Base-by-base conservation (phyloP, 1,140 invertebrate species). In the Drosophila nikananu region DNA sequence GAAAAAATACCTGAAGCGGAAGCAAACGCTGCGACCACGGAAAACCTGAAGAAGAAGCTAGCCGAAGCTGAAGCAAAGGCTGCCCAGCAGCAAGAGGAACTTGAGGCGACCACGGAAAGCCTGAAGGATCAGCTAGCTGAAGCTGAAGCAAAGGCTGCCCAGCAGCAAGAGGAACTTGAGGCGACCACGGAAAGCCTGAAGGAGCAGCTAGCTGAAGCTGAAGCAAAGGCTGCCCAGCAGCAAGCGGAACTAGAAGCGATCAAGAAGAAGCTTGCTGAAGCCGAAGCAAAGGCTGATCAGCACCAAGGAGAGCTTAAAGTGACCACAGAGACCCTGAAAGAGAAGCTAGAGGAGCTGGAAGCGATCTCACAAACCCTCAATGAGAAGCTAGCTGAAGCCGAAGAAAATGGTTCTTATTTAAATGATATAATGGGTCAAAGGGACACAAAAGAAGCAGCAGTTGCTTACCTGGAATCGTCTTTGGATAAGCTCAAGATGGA, bases 401-500 rank as follows among this genome's bases (percentile, higher is more conserved):
- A 68, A 25, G n/a, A 60, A 5, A 44, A 76, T n/a, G 15, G 44
- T 21, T 27, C 17, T 13, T 13, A 0, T 13, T 32, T 51, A 57
- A 13, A 32, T 17, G 21, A 46, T 5, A 17, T 32, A 5, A 27
- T 15, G 12, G 4, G 6, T 17, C 10, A 27, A 12, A 19, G 7
- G 5, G 27, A 21, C 2, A 19, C 10, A 1, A 39, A 7, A 13
- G 13, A n/a, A 23, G 21, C 9, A 2, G 39, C n/a, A n/a, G 10
- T 27, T 25, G 10, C n/a, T 15, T 39, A 71, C 21, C 58, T 62
- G 15, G 15, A 64, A 9, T 17, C 48, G 23, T 58, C 23, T 19
- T 15, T 77, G 3, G 32, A 78, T 8, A 23, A 58, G 9, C 15
- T 89, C 1, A 35, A 42, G 7, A 35, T 52, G 6, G 84, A 83